These are phyloP conservation scores for Mobula hypostoma DNA, from an alignment of 2,113 vertebrate species.

Conservation along the genomic window DNA sequence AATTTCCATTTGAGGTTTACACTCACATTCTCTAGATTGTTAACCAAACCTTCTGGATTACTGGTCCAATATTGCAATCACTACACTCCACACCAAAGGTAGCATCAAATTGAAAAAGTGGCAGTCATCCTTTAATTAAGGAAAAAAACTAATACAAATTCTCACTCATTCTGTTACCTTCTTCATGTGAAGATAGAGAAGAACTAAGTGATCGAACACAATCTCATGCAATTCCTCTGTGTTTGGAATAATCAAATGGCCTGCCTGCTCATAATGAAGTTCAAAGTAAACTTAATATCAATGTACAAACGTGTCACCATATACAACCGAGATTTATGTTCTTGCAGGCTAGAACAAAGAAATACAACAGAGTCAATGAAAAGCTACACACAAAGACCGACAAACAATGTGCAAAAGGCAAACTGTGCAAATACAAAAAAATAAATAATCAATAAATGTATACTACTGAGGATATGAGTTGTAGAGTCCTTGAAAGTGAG, in stretches of 20 bases:
- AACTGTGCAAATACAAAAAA: too few relatives aligned
- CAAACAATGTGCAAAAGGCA: too few relatives aligned
- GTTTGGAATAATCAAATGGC: background rate
- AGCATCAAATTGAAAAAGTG: background rate
- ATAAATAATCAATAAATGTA: too few relatives aligned
- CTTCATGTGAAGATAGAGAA: background rate
- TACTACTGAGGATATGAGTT: too few relatives aligned
- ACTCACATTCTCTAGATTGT: background rate
- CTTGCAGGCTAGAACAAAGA: too few relatives aligned
- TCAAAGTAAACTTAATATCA: too few relatives aligned
- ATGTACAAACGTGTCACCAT: too few relatives aligned
- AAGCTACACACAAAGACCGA: too few relatives aligned
- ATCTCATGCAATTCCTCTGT: background rate
- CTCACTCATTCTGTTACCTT: background rate
- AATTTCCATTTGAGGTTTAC: background rate
- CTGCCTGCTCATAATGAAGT: background rate
- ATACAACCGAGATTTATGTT: too few relatives aligned
- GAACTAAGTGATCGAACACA: background rate
- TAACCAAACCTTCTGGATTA: background rate
- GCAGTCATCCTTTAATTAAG: background rate
- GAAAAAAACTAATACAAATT: background rate
- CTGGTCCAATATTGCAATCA: background rate
- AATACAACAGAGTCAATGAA: too few relatives aligned
- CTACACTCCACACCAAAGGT: background rate
- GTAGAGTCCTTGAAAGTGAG: too few relatives aligned